These are phyloP conservation scores for Cnemophilus loriae DNA, from an alignment of 2,113 vertebrate species.

Conservation along the genomic window DNA sequence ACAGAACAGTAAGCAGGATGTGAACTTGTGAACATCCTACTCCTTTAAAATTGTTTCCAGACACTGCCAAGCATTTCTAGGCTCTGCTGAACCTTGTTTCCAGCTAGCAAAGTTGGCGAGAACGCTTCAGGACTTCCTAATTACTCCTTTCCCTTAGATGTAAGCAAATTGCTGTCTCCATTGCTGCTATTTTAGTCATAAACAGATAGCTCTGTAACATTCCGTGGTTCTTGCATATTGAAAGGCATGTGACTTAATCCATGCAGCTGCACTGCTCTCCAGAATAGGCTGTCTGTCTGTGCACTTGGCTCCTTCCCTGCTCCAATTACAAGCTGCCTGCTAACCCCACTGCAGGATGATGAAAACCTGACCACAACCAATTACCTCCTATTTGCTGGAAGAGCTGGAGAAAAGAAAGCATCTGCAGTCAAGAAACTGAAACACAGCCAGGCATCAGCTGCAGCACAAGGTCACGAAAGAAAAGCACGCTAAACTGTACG, in stretches of 20 bases:
- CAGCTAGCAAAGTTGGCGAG: neutral
- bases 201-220: neutral
- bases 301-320: neutral
- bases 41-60: neutral
- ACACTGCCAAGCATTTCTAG: neutral
- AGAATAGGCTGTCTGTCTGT: neutral
- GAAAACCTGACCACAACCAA: neutral
- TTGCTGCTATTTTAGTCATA: neutral
- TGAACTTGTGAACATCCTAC: neutral
- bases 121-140: neutral
- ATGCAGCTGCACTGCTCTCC: neutral
- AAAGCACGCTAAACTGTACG: neutral
- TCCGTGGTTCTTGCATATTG: neutral
- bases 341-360: neutral
- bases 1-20: neutral
- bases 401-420: neutral
- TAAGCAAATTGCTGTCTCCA: neutral
- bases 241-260: neutral
- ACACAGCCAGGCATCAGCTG: neutral
- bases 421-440: neutral
- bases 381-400: neutral
- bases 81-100: neutral
- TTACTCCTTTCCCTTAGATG: neutral
- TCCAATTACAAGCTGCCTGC: neutral
- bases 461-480: neutral